phyloP scores from a whole-genome alignment of 2,797 vertebrate genomes.

The Lophius americanus region DNA sequence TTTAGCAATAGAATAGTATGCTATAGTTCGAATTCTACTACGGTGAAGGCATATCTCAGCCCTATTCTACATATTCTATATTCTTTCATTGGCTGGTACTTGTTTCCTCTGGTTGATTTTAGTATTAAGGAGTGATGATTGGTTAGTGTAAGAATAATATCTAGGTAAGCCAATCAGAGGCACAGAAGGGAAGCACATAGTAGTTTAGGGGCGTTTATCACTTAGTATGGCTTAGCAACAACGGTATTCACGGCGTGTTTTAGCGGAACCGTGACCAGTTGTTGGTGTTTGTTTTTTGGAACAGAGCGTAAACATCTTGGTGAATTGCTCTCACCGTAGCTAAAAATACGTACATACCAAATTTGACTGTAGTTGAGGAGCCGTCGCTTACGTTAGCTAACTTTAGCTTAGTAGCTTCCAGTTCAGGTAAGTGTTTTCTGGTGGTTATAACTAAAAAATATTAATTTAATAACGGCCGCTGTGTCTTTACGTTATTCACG shows the following conservation, averaged over 20 bases:
- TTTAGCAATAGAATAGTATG: conserved; percentile 7
- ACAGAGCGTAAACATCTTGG: neutral
- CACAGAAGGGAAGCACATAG: too few species aligned
- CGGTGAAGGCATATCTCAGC: too few species aligned
- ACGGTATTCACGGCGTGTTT: neutral
- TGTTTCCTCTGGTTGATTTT: too few species aligned
- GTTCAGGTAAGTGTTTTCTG: conserved; percentile 48
- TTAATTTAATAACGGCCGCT: conserved; percentile 1
- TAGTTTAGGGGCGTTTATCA: too few species aligned
- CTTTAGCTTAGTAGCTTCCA: conserved; percentile 17
- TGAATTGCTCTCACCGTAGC: conserved; percentile 8
- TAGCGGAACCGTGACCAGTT: neutral
- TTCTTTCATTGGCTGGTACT: too few species aligned
- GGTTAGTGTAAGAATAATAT: too few species aligned
- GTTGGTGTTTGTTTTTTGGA: neutral
- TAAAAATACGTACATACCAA: conserved; percentile 72
- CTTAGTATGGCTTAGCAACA: neutral
- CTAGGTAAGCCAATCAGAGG: too few species aligned
- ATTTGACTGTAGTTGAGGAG: conserved; percentile 38
- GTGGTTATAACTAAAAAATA: neutral
- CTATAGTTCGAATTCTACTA: too few species aligned
- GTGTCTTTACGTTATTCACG: too few species aligned
- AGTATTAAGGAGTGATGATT: too few species aligned
- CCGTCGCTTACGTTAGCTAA: conserved; percentile 36
- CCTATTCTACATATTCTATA: too few species aligned